Evolutionary conservation across 2,797 vertebrate genomes (phyloP), one percentile per base, ranked within the genome.

Genomic region (Falco cherrug): DNA sequence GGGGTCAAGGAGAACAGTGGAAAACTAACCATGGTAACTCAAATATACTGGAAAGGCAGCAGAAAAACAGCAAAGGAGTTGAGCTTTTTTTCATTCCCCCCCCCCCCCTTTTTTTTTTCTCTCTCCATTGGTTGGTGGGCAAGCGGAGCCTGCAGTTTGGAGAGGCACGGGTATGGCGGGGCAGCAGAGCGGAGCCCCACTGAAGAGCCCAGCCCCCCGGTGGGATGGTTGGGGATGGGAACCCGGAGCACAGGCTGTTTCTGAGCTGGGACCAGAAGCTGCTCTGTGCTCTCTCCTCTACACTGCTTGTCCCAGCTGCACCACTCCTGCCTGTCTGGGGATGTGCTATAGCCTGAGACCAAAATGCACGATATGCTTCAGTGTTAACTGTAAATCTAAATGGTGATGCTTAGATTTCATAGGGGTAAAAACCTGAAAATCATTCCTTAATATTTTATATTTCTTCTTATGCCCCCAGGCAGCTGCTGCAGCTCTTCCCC

Each of bases 11-110:
- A 89, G 95, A 98, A 95, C 96, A 96, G 97, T 94, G 96, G 96
- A 97, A 96, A 97, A 93, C 80, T 95, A 97, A 93, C 97, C 98
- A 97, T 98, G 98, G 98, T 96, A 96, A 93, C 97, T 96, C 77
- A 68, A 71, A 54, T 64, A 64, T 16, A 41, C 97, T 24, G 79
- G 75, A 15, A 95, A 96, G 78, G 76, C 80, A 76, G 78, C 93
- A 93, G 65, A 77, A 94, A 92, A 94, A 12, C 69, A 82, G 74
- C 84, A 84, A 84, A 80, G 85, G 53, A 88, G 59, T 54, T 74
- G 64, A 16, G 3, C 28, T 37, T 83, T 65, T 65, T 67, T 60
- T 12, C 5, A 16, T 9, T 25, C 5, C 3, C 11, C 16, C 10
- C 4, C 4, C 37, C 39, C 37, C 37, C 37, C 37, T 10, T 39